Conservation (phyloP, 2,888 invertebrate species). For the Polydrusus pterygomalis region DNA sequence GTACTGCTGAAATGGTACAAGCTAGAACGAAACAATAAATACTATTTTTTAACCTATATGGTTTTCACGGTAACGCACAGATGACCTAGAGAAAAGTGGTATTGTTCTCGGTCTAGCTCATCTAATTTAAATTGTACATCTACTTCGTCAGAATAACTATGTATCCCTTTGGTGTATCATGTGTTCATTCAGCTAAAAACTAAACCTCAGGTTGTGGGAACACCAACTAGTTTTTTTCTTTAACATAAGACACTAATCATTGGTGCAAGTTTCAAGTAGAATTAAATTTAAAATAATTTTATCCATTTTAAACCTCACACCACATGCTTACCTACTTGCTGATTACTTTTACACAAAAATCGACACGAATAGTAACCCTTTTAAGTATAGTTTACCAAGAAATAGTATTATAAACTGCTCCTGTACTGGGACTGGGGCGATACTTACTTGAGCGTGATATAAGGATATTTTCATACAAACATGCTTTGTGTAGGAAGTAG, state of each 20-base stretch:
- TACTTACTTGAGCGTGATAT: background rate
- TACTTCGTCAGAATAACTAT: too few species aligned
- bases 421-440: background rate
- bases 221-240: background rate
- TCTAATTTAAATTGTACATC: too few species aligned
- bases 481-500: background rate
- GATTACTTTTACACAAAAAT: constrained; percentile 8
- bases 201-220: constrained; percentile 13
- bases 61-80: too few species aligned
- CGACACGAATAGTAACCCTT: background rate
- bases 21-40: too few species aligned
- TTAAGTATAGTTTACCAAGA: too few species aligned
- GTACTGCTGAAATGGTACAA: too few species aligned
- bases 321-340: constrained; percentile 24
- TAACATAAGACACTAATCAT: constrained; percentile 22
- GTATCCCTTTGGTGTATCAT: too few species aligned
- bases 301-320: background rate
- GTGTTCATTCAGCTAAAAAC: background rate
- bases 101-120: too few species aligned
- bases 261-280: constrained; percentile 15
- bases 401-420: too few species aligned
- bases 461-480: background rate
- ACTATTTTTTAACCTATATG: too few species aligned
- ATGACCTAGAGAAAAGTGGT: too few species aligned
- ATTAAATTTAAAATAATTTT: constrained; percentile 1